A percentile compares a stretch with the other conserved stretches of the same genome.
Evolutionary conservation across 2,888 invertebrate species (phyloP).

Genomic region (Cenopis cana): DNA sequence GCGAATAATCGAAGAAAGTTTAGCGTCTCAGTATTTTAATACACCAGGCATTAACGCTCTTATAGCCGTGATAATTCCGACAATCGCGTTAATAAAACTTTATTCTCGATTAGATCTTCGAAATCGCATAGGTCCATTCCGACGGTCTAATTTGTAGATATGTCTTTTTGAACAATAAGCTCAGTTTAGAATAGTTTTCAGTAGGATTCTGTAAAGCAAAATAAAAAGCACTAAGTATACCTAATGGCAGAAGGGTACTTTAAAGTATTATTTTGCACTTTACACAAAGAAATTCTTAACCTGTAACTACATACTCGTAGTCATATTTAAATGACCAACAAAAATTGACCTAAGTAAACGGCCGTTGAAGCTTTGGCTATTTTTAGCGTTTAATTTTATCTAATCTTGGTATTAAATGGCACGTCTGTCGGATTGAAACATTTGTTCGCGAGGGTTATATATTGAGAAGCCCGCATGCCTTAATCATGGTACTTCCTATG

Average conservation of each 20-base stretch:
- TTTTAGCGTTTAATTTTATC: constrained; percentile 25
- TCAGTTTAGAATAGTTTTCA: too few relatives aligned
- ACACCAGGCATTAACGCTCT: constrained; percentile 37
- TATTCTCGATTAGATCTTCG: constrained; percentile 32
- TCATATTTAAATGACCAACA: too few relatives aligned
- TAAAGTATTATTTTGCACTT: too few relatives aligned
- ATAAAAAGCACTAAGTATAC: too few relatives aligned
- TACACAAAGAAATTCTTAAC: too few relatives aligned
- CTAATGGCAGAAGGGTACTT: too few relatives aligned
- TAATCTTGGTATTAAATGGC: constrained; percentile 33
- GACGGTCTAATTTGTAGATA: background rate
- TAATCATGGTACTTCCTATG: constrained; percentile 60
- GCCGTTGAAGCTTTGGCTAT: background rate
- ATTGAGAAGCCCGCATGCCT: constrained; percentile 70
- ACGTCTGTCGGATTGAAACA: constrained; percentile 23
- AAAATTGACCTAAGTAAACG: too few relatives aligned
- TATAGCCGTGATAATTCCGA: constrained; percentile 41
- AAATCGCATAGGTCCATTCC: background rate
- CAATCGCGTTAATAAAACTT: constrained; percentile 33
- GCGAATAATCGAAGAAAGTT: constrained; percentile 68
- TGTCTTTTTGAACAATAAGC: background rate
- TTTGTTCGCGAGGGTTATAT: constrained; percentile 45
- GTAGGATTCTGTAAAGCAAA: background rate
- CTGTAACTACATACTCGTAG: too few relatives aligned
- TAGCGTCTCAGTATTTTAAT: constrained; percentile 45